These are phyloP conservation scores for Trichopria drosophilae DNA, from an alignment of 2,888 invertebrate genomes.

Conservation along the genomic window DNA sequence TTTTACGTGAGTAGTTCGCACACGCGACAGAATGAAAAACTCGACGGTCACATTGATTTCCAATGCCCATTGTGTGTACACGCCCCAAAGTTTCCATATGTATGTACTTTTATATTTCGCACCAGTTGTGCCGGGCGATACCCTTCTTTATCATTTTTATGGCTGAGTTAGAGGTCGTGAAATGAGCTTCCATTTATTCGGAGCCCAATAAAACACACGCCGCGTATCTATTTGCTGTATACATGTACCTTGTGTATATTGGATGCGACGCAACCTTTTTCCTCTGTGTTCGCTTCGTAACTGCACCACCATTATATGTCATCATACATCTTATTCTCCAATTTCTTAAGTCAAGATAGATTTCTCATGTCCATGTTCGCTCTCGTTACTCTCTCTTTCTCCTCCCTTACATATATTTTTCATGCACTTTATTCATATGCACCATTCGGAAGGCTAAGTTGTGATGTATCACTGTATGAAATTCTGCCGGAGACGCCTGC, in stretches of 20 bases:
- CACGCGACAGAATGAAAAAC: constrained; percentile 23
- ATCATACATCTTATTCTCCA: too few relatives aligned
- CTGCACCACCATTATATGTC: too few relatives aligned
- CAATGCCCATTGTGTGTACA: constrained; percentile 29
- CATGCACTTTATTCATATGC: constrained; percentile 20
- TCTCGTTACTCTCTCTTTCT: not conserved
- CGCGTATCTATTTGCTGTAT: too few relatives aligned
- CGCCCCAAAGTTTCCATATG: constrained; percentile 44
- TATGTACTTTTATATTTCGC: constrained; percentile 47
- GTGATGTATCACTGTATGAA: too few relatives aligned
- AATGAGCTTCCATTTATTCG: constrained; percentile 52
- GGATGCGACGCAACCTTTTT: too few relatives aligned
- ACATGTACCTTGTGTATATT: too few relatives aligned
- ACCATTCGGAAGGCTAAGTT: too few relatives aligned
- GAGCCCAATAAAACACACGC: constrained; percentile 52
- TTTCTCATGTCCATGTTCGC: not conserved
- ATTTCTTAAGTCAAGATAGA: too few relatives aligned
- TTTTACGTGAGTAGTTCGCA: constrained; percentile 25
- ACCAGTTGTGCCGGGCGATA: constrained; percentile 46
- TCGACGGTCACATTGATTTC: constrained; percentile 36
- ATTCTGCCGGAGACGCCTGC: too few relatives aligned
- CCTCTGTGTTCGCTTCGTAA: too few relatives aligned
- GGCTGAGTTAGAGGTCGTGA: constrained; percentile 49
- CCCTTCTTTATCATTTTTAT: constrained; percentile 57
- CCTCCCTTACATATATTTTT: constrained; percentile 13